Base-by-base conservation (phyloP, 2,888 invertebrate species). In the Caenorhabditis uteleia region DNA sequence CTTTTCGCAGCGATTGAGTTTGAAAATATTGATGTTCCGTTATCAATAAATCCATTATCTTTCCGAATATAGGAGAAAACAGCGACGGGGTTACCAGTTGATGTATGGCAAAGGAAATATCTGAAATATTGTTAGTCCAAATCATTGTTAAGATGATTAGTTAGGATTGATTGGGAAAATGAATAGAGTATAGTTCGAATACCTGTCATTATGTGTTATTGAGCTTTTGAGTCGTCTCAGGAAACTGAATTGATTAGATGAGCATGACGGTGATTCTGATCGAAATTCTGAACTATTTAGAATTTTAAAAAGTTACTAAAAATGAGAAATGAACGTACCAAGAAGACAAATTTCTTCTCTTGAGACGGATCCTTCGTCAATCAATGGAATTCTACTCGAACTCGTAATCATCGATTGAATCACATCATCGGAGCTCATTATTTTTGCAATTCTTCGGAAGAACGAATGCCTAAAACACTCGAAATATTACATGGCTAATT, bases 391-490 rank as follows among this genome's bases (percentile, higher is more conserved):
- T 43, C 48, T 25, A 45, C 45, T 56, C 14, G 56, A 47, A 18
- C 47, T 40, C 4, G 49, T 39, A 3, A 57, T 67, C 49, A 59
- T 55, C 23, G 62, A 36, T 31, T 55, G 45, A 38, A 66, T 60
- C 25, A 68, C 61, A 47, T 70, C 68, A 31, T 70, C 70, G 1
- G 67, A 61, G 27, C 70, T 70, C 50, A 70, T 50, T 3, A 70
- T 70, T 48, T 68, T 70, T n/a, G 58, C 65, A 5, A 70, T 55
- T 27, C 62, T 29, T 23, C 49, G 57, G 53, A 70, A 56, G 23
- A 62, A 6, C 3, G 62, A 57, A 6, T 21, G 23, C 20, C 44
- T 55, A 7, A 44, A 42, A 40, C 8, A 14, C 12, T 40, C 3
- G 16, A 39, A 23, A 43, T 14, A 16, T 23, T 14, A 23, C 44